Base-by-base conservation (phyloP, 2,888 invertebrate genomes). In the Caenorhabditis virilis region DNA sequence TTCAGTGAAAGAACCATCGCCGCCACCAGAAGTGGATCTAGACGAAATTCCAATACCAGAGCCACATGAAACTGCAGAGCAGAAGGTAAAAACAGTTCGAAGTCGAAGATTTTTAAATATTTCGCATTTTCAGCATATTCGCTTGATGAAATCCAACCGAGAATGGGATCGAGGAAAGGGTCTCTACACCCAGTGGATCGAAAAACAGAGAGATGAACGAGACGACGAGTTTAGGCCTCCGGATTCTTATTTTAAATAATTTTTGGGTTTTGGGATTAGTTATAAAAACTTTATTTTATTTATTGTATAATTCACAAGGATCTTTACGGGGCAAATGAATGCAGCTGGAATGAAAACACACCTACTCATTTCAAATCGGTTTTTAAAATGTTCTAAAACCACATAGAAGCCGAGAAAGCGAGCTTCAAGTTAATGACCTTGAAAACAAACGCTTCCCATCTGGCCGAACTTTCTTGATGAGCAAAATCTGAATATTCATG, bases 101-200 rank as follows among this genome's bases (percentile, higher is more conserved):
- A n/a, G n/a, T n/a, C n/a, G n/a, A n/a, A n/a, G n/a, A n/a, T n/a
- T n/a, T n/a, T n/a, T n/a, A 46, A 46, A 46, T 20, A n/a, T 23
- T 1, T 20, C 15, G 22, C 20, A 22, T 15, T 55, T 71, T 58
- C 58, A 69, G 63, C 57, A 57, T 25, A 42, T 47, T 20, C 69
- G 69, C 36, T 50, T 61, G 9, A 57, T 70, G 49, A 65, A 61
- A 48, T 62, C 63, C 0, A 65, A 74, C 25, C 70, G 79, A 9
- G 79, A 79, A 49, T 79, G 79, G 79, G 79, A 79, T 43, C 59
- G 72, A 13, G 78, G 75, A 33, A 78, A 78, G 42, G 67, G 61
- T 7, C 33, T 46, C 11, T 74, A 73, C 66, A 63, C 53, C 13
- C 52, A 50, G 3, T 78, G 78, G 78, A 71, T 77, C 39, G 66